Percentiles rank a stretch among this genome's conserved stretches.
These are phyloP conservation scores for Columba guinea DNA, from an alignment of 2,797 vertebrate species.

Conservation along the genomic window DNA sequence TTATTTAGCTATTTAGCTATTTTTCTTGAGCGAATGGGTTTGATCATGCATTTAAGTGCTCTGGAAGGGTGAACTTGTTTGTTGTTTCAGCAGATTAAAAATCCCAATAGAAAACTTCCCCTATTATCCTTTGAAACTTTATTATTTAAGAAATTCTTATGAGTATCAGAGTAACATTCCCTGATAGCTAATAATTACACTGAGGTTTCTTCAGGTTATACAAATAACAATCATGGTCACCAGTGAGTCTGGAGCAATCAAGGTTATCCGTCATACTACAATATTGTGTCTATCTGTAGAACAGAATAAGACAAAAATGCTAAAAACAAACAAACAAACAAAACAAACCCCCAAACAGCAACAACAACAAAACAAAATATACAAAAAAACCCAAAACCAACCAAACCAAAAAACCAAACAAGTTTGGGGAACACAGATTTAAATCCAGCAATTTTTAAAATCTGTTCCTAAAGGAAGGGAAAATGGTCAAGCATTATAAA, in stretches of 20 bases:
- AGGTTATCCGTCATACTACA: not conserved
- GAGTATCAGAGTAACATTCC: not conserved
- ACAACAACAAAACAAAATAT: too few relatives aligned
- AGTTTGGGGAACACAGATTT: not conserved
- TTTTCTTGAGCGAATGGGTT: not conserved
- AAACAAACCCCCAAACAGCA: too few relatives aligned
- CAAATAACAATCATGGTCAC: not conserved
- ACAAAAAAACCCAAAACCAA: too few relatives aligned
- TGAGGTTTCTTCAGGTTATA: not conserved
- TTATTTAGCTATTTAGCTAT: not conserved
- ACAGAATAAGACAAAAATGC: not conserved
- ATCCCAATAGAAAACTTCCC: not conserved
- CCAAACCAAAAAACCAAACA: too few relatives aligned
- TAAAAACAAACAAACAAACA: not conserved
- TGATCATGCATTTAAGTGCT: not conserved
- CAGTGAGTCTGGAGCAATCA: not conserved
- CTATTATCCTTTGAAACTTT: not conserved
- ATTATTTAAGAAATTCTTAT: not conserved
- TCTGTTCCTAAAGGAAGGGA: not conserved
- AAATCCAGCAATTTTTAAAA: not conserved
- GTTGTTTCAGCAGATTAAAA: constrained; percentile 1
- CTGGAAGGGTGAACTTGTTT: not conserved
- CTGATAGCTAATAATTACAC: not conserved
- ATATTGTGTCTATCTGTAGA: not conserved
- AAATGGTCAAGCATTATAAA: constrained; percentile 25